A percentile compares a stretch with the other conserved stretches of the same genome.
phyloP scores from a whole-genome alignment of 2,113 vertebrate species.

The Panthera tigris region DNA sequence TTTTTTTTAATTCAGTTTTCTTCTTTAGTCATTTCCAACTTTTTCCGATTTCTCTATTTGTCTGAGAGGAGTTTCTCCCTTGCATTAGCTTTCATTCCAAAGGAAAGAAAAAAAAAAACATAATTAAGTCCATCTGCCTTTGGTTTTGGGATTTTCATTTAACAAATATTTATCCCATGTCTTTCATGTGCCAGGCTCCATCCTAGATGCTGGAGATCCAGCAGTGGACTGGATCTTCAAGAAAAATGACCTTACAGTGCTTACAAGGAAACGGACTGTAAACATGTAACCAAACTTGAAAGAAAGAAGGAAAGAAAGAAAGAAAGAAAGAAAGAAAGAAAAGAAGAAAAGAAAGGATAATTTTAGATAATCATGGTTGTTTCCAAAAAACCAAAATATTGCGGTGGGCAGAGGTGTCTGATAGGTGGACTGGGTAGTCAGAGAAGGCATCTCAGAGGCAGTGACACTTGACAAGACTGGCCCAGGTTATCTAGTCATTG shows the following conservation, averaged over 20 bases:
- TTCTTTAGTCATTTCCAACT: neutral
- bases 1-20: neutral
- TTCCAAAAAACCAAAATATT: neutral
- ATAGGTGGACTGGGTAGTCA: neutral
- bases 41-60: neutral
- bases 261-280: neutral
- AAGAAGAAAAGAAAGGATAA: neutral
- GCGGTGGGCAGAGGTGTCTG: neutral
- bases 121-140: neutral
- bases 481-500: neutral
- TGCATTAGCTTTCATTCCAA: constrained; percentile 7
- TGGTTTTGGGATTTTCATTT: neutral
- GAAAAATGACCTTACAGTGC: neutral
- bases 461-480: neutral
- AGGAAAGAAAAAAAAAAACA: neutral
- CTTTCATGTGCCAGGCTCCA: neutral
- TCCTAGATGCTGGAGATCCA: neutral
- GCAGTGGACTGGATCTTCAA: neutral
- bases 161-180: neutral
- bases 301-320: no score
- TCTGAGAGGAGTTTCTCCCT: neutral
- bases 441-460: neutral
- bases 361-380: neutral
- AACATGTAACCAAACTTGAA: neutral
- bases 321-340: no score